Conservation (phyloP, 2,113 vertebrate species). For the Gymnobelideus leadbeateri region DNA sequence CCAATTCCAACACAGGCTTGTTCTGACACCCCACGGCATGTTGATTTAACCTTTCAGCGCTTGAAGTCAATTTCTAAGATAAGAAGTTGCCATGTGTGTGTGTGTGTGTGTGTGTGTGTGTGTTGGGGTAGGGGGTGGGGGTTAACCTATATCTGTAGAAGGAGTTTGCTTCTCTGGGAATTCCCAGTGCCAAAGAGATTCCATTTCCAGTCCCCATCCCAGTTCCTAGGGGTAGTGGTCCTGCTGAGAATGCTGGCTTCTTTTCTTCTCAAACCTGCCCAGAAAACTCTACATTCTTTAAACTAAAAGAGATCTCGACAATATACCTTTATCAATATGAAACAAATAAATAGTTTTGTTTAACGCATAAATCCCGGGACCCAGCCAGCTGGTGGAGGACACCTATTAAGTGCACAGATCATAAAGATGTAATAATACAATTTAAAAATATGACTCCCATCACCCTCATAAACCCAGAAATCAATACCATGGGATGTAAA, state of each 20-base stretch:
- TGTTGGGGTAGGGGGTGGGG: too few relatives aligned
- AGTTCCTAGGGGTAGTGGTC: neutral
- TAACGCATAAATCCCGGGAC: conserved; percentile 75
- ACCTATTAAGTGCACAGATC: conserved; percentile 60
- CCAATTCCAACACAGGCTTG: too few relatives aligned
- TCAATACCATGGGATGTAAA: conserved; percentile 49
- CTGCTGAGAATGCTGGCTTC: neutral
- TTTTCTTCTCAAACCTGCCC: conserved; percentile 28
- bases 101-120: too few relatives aligned
- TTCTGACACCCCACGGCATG: neutral
- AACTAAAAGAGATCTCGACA: conserved; percentile 49
- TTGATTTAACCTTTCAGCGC: neutral
- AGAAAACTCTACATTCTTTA: neutral
- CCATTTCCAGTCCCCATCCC: neutral
- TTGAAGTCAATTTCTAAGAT: neutral
- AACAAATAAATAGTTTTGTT: conserved; percentile 75
- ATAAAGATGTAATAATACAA: conserved; percentile 79
- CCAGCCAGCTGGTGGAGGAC: conserved; percentile 43
- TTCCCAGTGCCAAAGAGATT: rapidly evolving
- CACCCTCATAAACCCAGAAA: conserved; percentile 72
- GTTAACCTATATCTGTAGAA: neutral
- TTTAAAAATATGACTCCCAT: conserved; percentile 71
- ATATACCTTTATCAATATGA: conserved; percentile 78
- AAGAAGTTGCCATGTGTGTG: neutral
- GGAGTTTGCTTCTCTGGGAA: neutral